Evolutionary conservation across 2,888 invertebrate genomes (phyloP).

Genomic region (Chrysolina oricalcia): DNA sequence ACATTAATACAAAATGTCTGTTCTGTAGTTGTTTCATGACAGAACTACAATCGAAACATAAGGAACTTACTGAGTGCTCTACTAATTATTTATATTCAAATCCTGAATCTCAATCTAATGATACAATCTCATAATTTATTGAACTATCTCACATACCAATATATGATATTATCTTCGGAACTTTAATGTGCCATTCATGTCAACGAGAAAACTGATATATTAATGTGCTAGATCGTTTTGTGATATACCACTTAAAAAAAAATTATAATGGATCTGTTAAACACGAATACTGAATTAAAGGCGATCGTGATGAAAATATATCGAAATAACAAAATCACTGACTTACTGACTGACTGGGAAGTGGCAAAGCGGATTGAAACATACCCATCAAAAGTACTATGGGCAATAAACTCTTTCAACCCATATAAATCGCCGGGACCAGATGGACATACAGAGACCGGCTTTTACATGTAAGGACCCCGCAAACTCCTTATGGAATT

Average conservation of each 20-base stretch:
- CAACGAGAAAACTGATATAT: conserved; percentile 1
- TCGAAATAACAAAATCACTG: background rate
- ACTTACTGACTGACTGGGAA: too few relatives aligned
- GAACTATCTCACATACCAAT: conserved; percentile 21
- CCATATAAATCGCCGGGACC: too few relatives aligned
- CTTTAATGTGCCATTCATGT: conserved; percentile 15
- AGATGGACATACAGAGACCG: too few relatives aligned
- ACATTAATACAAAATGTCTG: background rate
- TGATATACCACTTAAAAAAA: background rate
- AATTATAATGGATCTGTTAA: conserved; percentile 1
- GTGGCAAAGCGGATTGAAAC: too few relatives aligned
- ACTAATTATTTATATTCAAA: conserved; percentile 31
- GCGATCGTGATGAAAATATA: conserved; percentile 13
- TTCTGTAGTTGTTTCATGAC: too few relatives aligned
- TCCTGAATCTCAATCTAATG: conserved; percentile 1
- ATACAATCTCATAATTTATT: conserved; percentile 31
- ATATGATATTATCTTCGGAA: conserved; percentile 27
- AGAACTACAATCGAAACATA: background rate
- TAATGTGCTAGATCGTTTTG: background rate
- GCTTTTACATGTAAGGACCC: too few relatives aligned
- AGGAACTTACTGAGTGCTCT: conserved; percentile 10
- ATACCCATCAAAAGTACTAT: too few relatives aligned
- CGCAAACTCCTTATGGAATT: too few relatives aligned
- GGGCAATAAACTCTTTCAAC: too few relatives aligned
- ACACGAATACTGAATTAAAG: background rate